Base-by-base conservation (phyloP, 1,140 invertebrate genomes). In the Physella acuta region DNA sequence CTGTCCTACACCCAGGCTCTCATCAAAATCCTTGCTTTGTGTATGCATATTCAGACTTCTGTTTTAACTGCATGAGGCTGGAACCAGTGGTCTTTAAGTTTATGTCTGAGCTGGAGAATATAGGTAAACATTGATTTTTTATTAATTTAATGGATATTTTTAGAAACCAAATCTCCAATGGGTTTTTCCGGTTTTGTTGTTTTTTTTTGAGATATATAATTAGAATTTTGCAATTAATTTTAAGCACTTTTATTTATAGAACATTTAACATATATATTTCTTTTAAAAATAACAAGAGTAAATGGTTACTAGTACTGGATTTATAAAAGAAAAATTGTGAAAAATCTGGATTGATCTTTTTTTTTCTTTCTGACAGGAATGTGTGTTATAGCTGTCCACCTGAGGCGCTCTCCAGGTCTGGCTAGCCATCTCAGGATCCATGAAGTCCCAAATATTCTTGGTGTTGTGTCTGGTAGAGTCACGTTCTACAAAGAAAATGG, bases 31-130 rank as follows among this genome's bases (percentile, higher is more conserved):
- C 94, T 16, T 91, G 92, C 72, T 84, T 97, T 44, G 88, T 97
- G 33, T 89, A 96, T 72, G 93, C 94, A 79, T 97, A 95, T 83
- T 92, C 92, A 3, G 94, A 97, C 82, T 94, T 93, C 90, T 97
- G 94, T 84, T 93, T 94, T 83, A 88, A 92, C 36, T 98, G 95
- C 82, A 88, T 94, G 52, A 89, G 93, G 82, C 89, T 92, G 24
- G 92, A 94, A 63, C 90, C 90, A 3, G 88, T 92, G 8, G 93
- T 94, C 88, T 88, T 92, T 70, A 89, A 91, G 71, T 85, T 95
- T 31, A 90, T 93, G 26, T 90, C 93, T 74, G 91, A 95, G 56
- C 82, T 97, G 14, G 92, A 94, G 78, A 92, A 92, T 2, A 78
- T 89, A 34, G 89, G 79, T 79, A 74, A 73, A 73, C n/a, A n/a